These are phyloP conservation scores for Cremastinae sp. DNA, from an alignment of 2,888 invertebrate genomes.

Conservation along the genomic window DNA sequence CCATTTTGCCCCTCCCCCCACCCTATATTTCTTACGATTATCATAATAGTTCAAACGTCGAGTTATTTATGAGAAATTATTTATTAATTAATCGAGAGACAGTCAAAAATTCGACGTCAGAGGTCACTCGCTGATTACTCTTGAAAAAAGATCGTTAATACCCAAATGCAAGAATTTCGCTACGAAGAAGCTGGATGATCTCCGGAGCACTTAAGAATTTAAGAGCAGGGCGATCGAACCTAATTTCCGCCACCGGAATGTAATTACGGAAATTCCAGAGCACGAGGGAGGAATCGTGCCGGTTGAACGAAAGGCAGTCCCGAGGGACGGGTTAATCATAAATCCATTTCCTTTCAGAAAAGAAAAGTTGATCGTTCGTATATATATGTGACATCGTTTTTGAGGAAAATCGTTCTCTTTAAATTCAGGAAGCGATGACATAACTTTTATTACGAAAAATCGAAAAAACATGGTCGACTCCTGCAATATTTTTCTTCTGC, in stretches of 20 bases:
- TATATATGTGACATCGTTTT: not conserved
- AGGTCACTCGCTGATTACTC: no score
- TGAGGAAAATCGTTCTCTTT: no score
- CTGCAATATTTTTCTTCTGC: not conserved
- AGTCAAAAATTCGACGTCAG: no score
- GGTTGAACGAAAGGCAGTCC: conserved; percentile 37
- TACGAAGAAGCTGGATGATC: conserved; percentile 1
- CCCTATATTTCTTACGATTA: no score
- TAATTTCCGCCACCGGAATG: conserved; percentile 57
- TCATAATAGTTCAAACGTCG: no score
- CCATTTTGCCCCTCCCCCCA: no score
- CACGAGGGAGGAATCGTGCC: conserved; percentile 14
- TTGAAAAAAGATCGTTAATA: not conserved
- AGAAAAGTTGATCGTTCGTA: conserved; percentile 20
- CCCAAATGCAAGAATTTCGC: not conserved
- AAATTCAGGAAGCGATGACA: not conserved
- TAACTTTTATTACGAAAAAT: conserved; percentile 4
- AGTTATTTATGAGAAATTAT: no score
- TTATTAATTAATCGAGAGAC: no score
- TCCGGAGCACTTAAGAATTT: conserved; percentile 36
- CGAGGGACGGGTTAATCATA: conserved; percentile 46
- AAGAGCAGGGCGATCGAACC: conserved; percentile 50
- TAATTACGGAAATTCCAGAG: conserved; percentile 58
- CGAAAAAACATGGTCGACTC: not conserved
- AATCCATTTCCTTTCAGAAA: conserved; percentile 28